A percentile compares a stretch with the other conserved stretches of the same genome.
Evolutionary conservation across 2,113 vertebrate species (phyloP).

Genomic region (Ophiodon elongatus): DNA sequence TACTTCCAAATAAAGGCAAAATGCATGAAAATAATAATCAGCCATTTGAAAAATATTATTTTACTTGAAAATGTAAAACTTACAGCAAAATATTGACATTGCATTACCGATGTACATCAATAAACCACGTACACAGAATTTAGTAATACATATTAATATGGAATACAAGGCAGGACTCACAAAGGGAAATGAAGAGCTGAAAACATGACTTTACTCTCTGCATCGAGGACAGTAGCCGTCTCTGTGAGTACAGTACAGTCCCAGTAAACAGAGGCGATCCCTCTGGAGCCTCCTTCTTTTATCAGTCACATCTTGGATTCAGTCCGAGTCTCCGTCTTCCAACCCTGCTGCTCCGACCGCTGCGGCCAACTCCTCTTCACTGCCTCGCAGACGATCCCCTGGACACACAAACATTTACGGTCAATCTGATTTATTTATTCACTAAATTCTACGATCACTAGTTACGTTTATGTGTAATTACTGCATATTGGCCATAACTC

Average conservation of each 20-base stretch:
- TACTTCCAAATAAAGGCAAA: background rate
- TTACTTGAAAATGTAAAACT: conserved; percentile 70
- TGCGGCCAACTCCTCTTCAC: conserved; percentile 88
- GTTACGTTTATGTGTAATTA: too few relatives aligned
- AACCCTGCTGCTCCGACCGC: conserved; percentile 83
- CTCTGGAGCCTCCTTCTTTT: background rate
- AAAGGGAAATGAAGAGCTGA: conserved; percentile 1
- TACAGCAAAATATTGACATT: conserved; percentile 27
- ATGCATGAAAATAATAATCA: background rate
- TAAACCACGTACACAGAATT: conserved; percentile 25
- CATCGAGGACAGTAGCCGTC: background rate
- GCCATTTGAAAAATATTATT: conserved; percentile 49
- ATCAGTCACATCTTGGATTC: conserved; percentile 61
- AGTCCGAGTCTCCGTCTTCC: conserved; percentile 91
- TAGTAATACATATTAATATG: conserved; percentile 11
- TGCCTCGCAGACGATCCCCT: conserved; percentile 93
- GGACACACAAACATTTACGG: conserved; percentile 32
- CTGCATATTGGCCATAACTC: background rate
- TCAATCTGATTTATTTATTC: conserved; percentile 8
- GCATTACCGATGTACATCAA: conserved; percentile 17
- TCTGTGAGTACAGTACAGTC: conserved; percentile 10
- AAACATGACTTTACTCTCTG: conserved; percentile 8
- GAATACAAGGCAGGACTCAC: background rate
- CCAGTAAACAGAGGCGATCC: background rate
- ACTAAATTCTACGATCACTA: background rate